Base-by-base conservation (phyloP, 30 jellyfish, hydroid and myxozoan genomes). In the Aurelia coerulea region DNA sequence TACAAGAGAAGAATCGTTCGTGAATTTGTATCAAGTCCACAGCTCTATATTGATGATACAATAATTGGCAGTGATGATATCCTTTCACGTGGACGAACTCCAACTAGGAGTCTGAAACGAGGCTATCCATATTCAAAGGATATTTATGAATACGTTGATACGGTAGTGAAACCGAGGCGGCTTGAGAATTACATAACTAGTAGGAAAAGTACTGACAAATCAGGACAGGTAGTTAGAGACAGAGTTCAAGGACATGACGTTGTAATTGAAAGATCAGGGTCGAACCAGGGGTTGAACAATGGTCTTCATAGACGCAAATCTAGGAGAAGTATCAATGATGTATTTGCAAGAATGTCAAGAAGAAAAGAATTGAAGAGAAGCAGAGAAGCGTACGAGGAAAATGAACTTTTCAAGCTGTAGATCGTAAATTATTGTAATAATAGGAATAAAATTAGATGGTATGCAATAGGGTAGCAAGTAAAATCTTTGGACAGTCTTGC, bases 101-200 rank as follows among this genome's bases (percentile, higher is more conserved):
- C 82, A 12, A 69, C 66, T 11, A 13, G 88, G n/a, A 65, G 51
- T 7, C 29, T 60, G 35, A 73, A 65, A 72, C 86, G 87, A 84
- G 93, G 88, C 68, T 84, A 84, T 35, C 88, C 93, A 5, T 73
- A 84, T 42, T 84, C 88, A 23, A 63, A 58, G 75, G 88, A 64
- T 37, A 65, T 33, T 11, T 84, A 73, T 53, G 93, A 84, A 73
- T 84, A 84, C 51, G 93, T 73, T 23, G 88, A 84, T 31, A 73
- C 93, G 12, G 93, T 66, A 8, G 52, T 63, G 76, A 73, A 35
- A 64, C 78, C 88, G 56, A 74, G 83, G 49, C 82, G n/a, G 58
- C 33, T 64, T 35, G 73, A 51, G 37, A 18, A 23, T 13, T 34
- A 13, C 13, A 53, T 74, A 46, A 46, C 5, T 6, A 5, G 18